Evolutionary conservation across 2,113 vertebrate genomes (phyloP).

Genomic region (Gasterosteus aculeatus): DNA sequence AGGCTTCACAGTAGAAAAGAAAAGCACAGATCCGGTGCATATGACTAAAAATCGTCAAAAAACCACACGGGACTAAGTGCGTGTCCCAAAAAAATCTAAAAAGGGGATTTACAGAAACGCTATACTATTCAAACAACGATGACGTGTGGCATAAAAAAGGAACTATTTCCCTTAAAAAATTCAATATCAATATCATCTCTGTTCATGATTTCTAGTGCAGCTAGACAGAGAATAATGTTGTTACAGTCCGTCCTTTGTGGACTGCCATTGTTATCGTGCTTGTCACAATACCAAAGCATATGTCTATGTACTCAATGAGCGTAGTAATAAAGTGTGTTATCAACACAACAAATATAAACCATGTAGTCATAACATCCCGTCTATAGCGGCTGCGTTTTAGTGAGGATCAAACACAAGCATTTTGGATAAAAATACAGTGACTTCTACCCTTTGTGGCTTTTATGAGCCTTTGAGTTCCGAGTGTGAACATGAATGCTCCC

Average conservation of each 20-base stretch:
- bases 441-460: slow-evolving; percentile 39
- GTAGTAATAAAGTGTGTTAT: background rate
- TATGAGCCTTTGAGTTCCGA: slow-evolving; percentile 42
- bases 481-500: slow-evolving; percentile 55
- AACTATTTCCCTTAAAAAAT: background rate
- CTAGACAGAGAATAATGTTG: background rate
- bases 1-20: background rate
- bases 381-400: slow-evolving; percentile 2
- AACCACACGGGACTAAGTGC: slow-evolving; percentile 5
- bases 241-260: too few relatives aligned
- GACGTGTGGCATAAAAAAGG: background rate
- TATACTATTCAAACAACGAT: background rate
- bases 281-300: background rate
- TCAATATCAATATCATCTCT: background rate
- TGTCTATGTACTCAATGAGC: slow-evolving; percentile 1
- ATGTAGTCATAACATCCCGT: background rate
- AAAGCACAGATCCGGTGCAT: background rate
- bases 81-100: background rate
- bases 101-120: slow-evolving; percentile 13
- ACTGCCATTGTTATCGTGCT: background rate
- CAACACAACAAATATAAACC: background rate
- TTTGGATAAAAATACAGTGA: slow-evolving; percentile 22
- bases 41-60: slow-evolving; percentile 5
- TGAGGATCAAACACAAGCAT: slow-evolving; percentile 7
- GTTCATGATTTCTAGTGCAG: background rate